Conservation (phyloP, 2,797 vertebrate species). For the Lagothrix lagotricha region DNA sequence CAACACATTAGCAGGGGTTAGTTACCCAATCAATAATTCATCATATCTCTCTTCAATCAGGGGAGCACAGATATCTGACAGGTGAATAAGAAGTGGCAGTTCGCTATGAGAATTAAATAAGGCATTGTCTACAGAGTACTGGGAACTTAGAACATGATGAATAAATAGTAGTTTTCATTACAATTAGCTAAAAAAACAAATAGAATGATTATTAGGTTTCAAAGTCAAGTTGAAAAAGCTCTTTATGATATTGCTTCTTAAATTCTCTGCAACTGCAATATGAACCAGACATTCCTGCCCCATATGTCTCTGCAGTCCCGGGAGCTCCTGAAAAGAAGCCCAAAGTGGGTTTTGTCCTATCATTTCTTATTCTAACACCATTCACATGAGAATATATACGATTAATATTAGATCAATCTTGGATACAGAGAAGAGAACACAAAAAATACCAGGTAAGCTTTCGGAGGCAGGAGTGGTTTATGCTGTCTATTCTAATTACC, state of each 20-base stretch:
- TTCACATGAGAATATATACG: not conserved
- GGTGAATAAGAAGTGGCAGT: not conserved
- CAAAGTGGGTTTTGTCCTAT: not conserved
- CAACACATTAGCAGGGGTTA: conserved; percentile 1
- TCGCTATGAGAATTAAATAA: conserved; percentile 46
- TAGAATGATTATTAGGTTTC: not conserved
- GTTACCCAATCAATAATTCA: conserved; percentile 69
- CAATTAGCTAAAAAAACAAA: not conserved
- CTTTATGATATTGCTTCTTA: not conserved
- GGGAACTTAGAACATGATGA: not conserved
- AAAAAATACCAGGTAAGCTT: not conserved
- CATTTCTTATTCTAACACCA: not conserved
- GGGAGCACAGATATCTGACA: conserved; percentile 12
- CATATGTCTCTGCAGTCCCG: fast-evolving
- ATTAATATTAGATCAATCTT: not conserved
- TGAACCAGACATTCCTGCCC: not conserved
- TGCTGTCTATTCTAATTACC: not conserved
- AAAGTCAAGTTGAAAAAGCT: not conserved
- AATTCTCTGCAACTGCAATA: not conserved
- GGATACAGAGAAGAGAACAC: not conserved
- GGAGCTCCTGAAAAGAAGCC: not conserved
- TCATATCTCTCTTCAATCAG: not conserved
- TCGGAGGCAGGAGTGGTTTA: not conserved
- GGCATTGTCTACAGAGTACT: not conserved
- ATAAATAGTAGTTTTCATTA: not conserved